Conservation (phyloP, 2,113 vertebrate genomes). For the Albula glossodonta region DNA sequence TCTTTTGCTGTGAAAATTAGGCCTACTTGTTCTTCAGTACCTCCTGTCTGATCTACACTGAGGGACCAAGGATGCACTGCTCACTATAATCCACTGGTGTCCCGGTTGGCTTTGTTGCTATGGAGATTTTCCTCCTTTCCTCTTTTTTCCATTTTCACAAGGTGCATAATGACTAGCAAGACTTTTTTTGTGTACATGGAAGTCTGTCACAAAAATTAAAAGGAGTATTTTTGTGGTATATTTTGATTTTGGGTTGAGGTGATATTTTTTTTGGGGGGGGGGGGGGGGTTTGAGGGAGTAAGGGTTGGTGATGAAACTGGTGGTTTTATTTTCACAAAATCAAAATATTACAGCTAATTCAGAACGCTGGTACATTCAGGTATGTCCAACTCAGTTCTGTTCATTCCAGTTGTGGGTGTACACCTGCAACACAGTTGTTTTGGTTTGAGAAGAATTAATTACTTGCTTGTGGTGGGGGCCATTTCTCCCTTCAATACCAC, state of each 20-base stretch:
- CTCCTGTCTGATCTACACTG: background rate
- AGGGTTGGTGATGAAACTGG: background rate
- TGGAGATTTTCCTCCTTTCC: background rate
- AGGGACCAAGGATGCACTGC: background rate
- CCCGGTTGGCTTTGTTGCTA: background rate
- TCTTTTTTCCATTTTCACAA: background rate
- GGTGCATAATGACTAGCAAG: background rate
- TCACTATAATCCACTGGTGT: background rate
- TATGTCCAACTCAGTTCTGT: too few relatives aligned
- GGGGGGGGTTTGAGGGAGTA: too few relatives aligned
- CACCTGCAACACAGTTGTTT: too few relatives aligned
- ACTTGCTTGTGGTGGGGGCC: too few relatives aligned
- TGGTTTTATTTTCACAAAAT: too few relatives aligned
- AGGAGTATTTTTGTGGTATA: background rate
- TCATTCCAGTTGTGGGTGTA: too few relatives aligned
- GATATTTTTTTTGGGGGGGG: background rate
- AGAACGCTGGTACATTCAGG: too few relatives aligned
- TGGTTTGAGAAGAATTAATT: too few relatives aligned
- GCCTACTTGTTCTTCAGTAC: background rate
- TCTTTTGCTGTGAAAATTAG: background rate
- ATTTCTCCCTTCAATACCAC: too few relatives aligned
- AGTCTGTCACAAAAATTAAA: background rate
- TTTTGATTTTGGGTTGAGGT: background rate
- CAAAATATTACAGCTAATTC: too few relatives aligned
- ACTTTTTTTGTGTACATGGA: background rate